Conservation (phyloP, 2,888 invertebrate species). For the Brenthis hecate region DNA sequence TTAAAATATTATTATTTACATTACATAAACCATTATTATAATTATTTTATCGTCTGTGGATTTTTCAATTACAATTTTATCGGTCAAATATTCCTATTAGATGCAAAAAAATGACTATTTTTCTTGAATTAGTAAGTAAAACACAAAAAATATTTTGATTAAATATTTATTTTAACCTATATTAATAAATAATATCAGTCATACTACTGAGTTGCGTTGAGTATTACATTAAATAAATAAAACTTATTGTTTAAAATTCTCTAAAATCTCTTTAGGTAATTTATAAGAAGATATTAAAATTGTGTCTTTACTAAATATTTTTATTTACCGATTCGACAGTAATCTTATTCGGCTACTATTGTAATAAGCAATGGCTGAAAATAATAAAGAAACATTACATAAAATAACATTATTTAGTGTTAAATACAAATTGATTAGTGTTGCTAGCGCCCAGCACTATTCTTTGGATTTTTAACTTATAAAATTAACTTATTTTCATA, state of each 20-base stretch:
- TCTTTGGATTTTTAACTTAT: constrained; percentile 30
- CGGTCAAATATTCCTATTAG: no score
- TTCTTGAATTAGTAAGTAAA: neutral
- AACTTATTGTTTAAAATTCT: neutral
- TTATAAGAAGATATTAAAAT: no score
- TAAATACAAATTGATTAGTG: neutral
- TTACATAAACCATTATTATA: no score
- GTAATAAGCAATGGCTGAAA: no score
- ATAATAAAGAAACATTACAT: no score
- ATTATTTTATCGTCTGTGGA: no score
- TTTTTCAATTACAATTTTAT: no score
- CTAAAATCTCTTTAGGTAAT: no score
- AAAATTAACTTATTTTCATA: neutral
- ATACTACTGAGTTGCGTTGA: neutral
- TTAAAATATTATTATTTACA: no score
- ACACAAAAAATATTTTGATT: neutral
- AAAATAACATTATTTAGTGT: neutral
- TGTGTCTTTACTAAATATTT: no score
- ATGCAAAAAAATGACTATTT: no score
- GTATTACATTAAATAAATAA: neutral
- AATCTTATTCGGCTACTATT: no score
- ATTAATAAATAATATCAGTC: constrained; percentile 14
- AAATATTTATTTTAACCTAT: constrained; percentile 1
- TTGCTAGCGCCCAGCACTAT: constrained; percentile 9
- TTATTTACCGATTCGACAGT: neutral